These are phyloP conservation scores for Dendrolimus pini DNA, from an alignment of 2,888 invertebrate genomes.

Conservation along the genomic window DNA sequence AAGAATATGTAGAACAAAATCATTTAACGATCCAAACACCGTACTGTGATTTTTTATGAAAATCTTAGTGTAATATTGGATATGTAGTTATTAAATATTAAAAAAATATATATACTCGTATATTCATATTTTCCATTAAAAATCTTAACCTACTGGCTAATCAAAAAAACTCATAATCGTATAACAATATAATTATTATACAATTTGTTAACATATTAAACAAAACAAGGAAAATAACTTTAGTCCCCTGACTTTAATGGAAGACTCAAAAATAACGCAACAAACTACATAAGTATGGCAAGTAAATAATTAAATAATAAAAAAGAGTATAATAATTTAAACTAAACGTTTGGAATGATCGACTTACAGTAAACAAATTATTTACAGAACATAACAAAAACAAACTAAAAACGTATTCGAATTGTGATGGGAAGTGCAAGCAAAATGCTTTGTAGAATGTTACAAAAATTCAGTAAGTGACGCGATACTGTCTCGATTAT, in stretches of 20 bases:
- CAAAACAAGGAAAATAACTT: conserved; percentile 59
- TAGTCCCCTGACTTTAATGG: conserved; percentile 52
- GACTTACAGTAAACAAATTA: conserved; percentile 50
- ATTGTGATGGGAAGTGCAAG: no score
- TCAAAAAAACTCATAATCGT: conserved; percentile 33
- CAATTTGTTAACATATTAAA: conserved; percentile 55
- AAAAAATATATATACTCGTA: not conserved
- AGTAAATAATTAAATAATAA: conserved; percentile 59
- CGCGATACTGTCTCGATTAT: no score
- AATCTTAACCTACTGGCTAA: conserved; percentile 32
- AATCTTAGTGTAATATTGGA: not conserved
- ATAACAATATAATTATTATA: conserved; percentile 58
- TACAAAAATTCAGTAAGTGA: no score
- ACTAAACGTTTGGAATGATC: conserved; percentile 69
- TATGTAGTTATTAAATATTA: no score
- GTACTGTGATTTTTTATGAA: not conserved
- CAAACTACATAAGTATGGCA: conserved; percentile 66
- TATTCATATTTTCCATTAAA: conserved; percentile 5
- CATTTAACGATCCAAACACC: no score
- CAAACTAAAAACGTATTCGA: conserved; percentile 22
- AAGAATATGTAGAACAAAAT: no score
- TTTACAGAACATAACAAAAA: conserved; percentile 69
- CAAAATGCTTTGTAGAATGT: no score
- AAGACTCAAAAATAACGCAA: conserved; percentile 57
- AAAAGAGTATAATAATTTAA: conserved; percentile 44